Base-by-base conservation (phyloP, 2,888 invertebrate species). In the Drosophila picticornis region DNA sequence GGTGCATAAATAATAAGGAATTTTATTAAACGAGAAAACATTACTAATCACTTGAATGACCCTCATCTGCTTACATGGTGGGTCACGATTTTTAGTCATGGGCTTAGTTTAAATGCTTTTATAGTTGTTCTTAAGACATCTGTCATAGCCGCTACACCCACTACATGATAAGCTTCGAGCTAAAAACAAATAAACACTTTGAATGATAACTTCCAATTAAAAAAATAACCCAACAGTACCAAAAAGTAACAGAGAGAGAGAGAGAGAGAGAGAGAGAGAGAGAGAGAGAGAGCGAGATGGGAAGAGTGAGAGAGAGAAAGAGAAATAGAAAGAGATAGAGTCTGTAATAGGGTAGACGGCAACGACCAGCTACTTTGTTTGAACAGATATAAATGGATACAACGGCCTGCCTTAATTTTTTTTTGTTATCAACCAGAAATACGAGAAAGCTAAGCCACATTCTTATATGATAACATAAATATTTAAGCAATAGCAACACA, bases 121-220 rank as follows among this genome's bases (percentile, higher is more conserved):
- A 31, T 13, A 59, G 27, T 29, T 43, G 22, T 48, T 38, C n/a
- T 11, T 19, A 19, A 9, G 25, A 27, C 46, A 63, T 25, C 27
- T 62, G 52, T 38, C 11, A 13, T n/a, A 11, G 5, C 34, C 7
- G 11, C n/a, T 19, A 56, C 29, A 63, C 43, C 6, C 22, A 25
- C 19, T 38, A 16, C 27, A 31, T 40, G 70, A 77, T 81, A 83
- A 78, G 56, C 59, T 31, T 19, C 25, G 52, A 34, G 60, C 19
- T 32, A 27, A 38, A 60, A 31, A 32, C 60, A 88, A 90, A 84
- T 74, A 85, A 76, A 83, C 68, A 80, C 7, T 62, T 56, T 56
- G 32, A 63, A 87, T 70, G 85, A 74, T 56, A 52, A 59, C 65
- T 38, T 75, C 65, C 72, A 75, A 90, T 84, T 76, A 88, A 70